Conservation (phyloP, 2,888 invertebrate genomes). For the Hydrotaea cyrtoneurina region DNA sequence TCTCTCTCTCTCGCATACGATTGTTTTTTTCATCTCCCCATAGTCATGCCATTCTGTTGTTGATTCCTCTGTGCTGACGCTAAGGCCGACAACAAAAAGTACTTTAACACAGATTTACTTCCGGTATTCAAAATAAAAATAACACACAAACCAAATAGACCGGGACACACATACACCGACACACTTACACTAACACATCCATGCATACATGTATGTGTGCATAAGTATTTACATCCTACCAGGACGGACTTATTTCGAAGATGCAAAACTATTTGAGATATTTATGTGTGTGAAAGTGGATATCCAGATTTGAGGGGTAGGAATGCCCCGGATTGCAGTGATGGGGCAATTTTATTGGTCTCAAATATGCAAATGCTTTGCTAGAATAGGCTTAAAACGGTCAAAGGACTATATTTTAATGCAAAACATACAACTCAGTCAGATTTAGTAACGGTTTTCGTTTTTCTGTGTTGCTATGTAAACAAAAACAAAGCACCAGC, state of each 20-base stretch:
- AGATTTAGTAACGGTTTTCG: not conserved
- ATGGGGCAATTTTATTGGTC: constrained; percentile 17
- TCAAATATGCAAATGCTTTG: constrained; percentile 10
- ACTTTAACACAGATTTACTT: constrained; percentile 63
- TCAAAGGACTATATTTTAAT: not conserved
- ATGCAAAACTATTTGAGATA: not conserved
- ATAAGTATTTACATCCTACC: not conserved
- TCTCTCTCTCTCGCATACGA: not conserved
- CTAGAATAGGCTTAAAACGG: not conserved
- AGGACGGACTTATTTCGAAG: not conserved
- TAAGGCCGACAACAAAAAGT: constrained; percentile 42
- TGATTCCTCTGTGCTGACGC: constrained; percentile 34
- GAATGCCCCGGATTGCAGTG: not conserved
- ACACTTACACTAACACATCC: not conserved
- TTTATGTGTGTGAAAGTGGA: not conserved
- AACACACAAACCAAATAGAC: not conserved
- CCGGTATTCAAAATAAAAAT: constrained; percentile 37
- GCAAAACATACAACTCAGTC: not conserved
- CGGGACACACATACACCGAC: not conserved
- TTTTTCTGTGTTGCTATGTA: not conserved
- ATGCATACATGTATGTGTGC: not conserved
- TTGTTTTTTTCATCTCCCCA: not conserved
- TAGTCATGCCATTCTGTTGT: constrained; percentile 7
- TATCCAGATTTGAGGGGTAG: not conserved
- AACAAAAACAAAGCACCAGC: no score